These are phyloP conservation scores for Ageneiosus marmoratus DNA, from an alignment of 2,113 vertebrate species.

Conservation along the genomic window DNA sequence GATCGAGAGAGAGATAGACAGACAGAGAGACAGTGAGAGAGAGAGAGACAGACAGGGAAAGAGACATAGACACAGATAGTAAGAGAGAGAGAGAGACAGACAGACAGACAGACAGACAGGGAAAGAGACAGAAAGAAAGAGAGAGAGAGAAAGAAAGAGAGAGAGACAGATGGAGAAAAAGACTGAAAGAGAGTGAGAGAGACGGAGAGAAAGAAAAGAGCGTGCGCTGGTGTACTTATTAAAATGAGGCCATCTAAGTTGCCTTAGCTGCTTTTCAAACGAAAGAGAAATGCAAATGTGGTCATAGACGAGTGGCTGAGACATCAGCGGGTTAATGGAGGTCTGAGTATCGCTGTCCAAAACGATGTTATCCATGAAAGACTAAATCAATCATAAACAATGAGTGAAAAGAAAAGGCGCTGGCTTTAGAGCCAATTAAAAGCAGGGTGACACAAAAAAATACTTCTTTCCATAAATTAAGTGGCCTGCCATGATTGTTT, in stretches of 20 bases:
- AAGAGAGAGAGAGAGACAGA: too few relatives aligned
- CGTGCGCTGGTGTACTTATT: constrained; percentile 32
- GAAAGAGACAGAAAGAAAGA: background rate
- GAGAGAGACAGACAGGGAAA: too few relatives aligned
- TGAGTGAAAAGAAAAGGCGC: constrained; percentile 59
- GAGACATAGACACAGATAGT: too few relatives aligned
- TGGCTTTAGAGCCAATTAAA: constrained; percentile 71
- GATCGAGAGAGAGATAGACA: too few relatives aligned
- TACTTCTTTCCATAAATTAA: constrained; percentile 69
- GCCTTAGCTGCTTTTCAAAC: constrained; percentile 59
- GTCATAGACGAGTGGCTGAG: constrained; percentile 58
- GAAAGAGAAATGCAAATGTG: constrained; percentile 61
- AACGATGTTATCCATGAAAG: constrained; percentile 56
- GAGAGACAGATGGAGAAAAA: background rate
- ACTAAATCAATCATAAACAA: constrained; percentile 69
- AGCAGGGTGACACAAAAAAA: constrained; percentile 64
- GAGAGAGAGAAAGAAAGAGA: background rate
- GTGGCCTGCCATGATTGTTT: constrained; percentile 75
- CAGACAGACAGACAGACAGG: too few relatives aligned
- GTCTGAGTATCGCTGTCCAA: constrained; percentile 62
- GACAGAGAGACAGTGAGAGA: too few relatives aligned
- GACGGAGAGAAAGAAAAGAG: background rate
- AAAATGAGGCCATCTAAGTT: constrained; percentile 60
- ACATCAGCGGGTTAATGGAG: constrained; percentile 60
- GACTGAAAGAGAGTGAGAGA: background rate